These are phyloP conservation scores for Echinometra lucunter DNA, from an alignment of 53 echinoderm and acorn worm genomes.

Conservation along the genomic window DNA sequence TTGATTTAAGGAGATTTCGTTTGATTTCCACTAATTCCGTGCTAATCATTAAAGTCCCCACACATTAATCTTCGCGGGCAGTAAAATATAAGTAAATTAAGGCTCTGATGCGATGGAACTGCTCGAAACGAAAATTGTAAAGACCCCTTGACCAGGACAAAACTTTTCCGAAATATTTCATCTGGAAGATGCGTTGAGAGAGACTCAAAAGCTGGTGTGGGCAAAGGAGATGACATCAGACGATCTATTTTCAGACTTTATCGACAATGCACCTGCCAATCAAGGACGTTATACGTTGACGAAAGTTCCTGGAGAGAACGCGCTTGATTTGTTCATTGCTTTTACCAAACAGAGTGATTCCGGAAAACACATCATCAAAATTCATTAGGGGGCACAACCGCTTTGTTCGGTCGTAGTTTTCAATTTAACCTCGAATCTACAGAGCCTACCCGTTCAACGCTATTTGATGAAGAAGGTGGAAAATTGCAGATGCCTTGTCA, in stretches of 20 bases:
- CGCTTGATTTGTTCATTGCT: neutral
- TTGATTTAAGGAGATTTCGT: too few relatives aligned
- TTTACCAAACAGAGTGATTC: neutral
- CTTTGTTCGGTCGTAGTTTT: neutral
- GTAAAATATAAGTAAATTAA: too few relatives aligned
- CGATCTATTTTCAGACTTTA: neutral
- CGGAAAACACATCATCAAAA: neutral
- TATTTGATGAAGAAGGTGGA: neutral
- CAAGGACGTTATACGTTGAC: neutral
- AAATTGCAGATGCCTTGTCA: conserved; percentile 25
- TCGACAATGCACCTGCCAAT: neutral
- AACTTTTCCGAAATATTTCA: neutral
- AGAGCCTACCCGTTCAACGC: neutral
- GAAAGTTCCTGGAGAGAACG: neutral
- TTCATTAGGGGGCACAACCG: neutral
- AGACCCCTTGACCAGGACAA: too few relatives aligned
- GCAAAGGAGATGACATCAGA: neutral
- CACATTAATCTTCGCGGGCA: too few relatives aligned
- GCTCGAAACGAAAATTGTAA: too few relatives aligned
- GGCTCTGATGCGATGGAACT: too few relatives aligned
- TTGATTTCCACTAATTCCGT: too few relatives aligned
- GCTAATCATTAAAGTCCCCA: too few relatives aligned
- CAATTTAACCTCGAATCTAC: neutral
- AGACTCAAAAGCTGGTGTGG: neutral
- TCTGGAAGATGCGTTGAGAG: neutral